A percentile compares a stretch with the other conserved stretches of the same genome.
phyloP scores from a whole-genome alignment of 2,113 vertebrate genomes.

The Amia ocellicauda region DNA sequence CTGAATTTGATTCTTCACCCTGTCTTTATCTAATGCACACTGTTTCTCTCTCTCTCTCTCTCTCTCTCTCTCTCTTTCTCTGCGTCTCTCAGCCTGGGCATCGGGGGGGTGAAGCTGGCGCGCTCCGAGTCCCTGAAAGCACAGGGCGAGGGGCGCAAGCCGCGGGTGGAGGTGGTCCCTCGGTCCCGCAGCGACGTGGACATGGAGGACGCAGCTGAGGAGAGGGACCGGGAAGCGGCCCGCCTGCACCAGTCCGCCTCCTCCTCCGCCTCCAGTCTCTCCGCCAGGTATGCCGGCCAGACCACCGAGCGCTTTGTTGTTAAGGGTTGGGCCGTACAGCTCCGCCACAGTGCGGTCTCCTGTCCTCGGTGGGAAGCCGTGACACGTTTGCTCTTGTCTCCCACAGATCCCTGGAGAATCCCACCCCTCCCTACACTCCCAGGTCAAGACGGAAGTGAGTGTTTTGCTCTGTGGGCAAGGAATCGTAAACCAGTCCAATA shows the following conservation, averaged over 20 bases:
- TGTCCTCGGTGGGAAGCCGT: not conserved
- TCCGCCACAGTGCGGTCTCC: too few species aligned
- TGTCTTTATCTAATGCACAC: too few species aligned
- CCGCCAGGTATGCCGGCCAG: constrained; percentile 66
- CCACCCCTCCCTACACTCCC: constrained; percentile 89
- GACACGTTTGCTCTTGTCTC: constrained; percentile 13
- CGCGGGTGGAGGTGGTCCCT: constrained; percentile 74
- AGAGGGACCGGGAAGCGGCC: constrained; percentile 55
- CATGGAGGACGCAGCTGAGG: constrained; percentile 83
- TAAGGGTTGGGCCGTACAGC: too few species aligned
- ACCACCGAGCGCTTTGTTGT: too few species aligned
- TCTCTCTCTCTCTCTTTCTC: too few species aligned
- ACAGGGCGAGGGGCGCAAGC: constrained; percentile 81
- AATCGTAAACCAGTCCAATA: too few species aligned
- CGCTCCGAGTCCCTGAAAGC: constrained; percentile 91
- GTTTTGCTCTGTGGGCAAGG: too few species aligned
- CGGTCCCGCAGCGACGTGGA: constrained; percentile 89
- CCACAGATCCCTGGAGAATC: constrained; percentile 86
- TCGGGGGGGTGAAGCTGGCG: constrained; percentile 66
- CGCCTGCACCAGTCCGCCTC: constrained; percentile 81
- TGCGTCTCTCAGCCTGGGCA: constrained; percentile 40
- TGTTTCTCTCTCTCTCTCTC: too few species aligned
- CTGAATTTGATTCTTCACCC: too few species aligned
- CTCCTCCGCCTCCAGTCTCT: constrained; percentile 83
- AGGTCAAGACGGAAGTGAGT: constrained; percentile 84